Conservation (phyloP, 2,888 invertebrate genomes). For the Epistrophe grossulariae region DNA sequence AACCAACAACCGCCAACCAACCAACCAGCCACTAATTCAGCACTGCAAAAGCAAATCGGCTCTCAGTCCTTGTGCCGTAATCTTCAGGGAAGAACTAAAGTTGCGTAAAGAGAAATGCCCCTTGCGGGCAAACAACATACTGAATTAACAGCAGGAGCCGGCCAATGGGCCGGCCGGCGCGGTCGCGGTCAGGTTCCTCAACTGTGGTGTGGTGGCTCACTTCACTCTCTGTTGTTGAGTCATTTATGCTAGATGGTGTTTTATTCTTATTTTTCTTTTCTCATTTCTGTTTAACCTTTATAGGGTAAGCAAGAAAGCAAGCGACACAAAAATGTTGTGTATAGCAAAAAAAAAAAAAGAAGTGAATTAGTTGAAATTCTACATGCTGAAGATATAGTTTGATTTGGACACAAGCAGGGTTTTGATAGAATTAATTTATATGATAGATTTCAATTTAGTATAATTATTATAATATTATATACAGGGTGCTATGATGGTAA, state of each 20-base stretch:
- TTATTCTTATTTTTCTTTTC: conserved; percentile 40
- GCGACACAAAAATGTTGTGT: conserved; percentile 31
- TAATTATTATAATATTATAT: background rate
- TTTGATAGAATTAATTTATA: background rate
- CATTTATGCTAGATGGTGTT: conserved; percentile 75
- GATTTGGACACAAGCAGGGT: background rate
- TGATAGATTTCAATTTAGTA: conserved; percentile 2
- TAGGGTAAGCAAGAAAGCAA: conserved; percentile 65
- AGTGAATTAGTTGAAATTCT: conserved; percentile 9
- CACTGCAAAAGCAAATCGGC: conserved; percentile 70
- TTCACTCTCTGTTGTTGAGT: conserved; percentile 66
- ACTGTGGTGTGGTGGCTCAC: conserved; percentile 19
- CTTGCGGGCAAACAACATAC: conserved; percentile 71
- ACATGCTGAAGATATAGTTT: conserved; percentile 3
- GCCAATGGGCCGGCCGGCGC: conserved; percentile 44
- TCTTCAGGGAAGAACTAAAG: conserved; percentile 77
- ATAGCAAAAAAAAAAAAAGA: background rate
- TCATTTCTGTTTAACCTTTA: conserved; percentile 63
- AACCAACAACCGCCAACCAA: conserved; percentile 59
- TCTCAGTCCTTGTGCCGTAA: conserved; percentile 75
- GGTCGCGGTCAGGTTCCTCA: conserved; percentile 65
- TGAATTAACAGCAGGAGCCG: conserved; percentile 73
- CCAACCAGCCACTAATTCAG: conserved; percentile 68
- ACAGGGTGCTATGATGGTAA: background rate
- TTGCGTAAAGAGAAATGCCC: conserved; percentile 76